phyloP scores from a whole-genome alignment of 2,797 vertebrate genomes.

The Telmatherina bonti region DNA sequence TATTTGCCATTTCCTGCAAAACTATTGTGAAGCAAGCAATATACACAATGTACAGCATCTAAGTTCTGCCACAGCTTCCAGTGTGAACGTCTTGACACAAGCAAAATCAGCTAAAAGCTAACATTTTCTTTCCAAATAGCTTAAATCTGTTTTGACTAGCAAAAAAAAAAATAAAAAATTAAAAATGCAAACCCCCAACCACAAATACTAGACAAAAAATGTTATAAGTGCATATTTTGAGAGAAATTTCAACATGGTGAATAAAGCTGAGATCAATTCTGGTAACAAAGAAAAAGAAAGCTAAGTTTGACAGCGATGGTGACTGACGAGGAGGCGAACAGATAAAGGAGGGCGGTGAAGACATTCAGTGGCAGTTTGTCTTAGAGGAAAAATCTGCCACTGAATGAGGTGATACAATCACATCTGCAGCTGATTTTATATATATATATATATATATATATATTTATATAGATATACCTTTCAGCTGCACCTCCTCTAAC shows the following conservation, averaged over 20 bases:
- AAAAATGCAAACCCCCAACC: too few species aligned
- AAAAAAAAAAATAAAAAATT: constrained; percentile 34
- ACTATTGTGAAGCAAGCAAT: constrained; percentile 16
- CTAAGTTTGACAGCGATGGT: neutral
- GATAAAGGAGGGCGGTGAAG: too few species aligned
- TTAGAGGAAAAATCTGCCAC: too few species aligned
- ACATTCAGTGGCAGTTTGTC: too few species aligned
- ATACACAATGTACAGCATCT: constrained; percentile 6
- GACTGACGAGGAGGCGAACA: neutral
- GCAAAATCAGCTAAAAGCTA: constrained; percentile 20
- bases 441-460: too few species aligned
- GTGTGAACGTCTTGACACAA: constrained; percentile 12
- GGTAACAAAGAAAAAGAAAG: neutral
- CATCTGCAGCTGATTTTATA: too few species aligned
- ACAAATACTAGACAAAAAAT: too few species aligned
- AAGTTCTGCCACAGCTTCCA: constrained; percentile 11
- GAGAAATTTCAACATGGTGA: constrained; percentile 13
- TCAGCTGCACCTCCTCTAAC: too few species aligned
- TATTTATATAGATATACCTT: too few species aligned
- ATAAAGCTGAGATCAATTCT: constrained; percentile 5
- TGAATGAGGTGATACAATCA: too few species aligned
- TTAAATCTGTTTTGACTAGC: constrained; percentile 28
- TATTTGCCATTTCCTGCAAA: constrained; percentile 12
- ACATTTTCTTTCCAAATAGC: constrained; percentile 26
- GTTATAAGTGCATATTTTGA: constrained; percentile 23